These are phyloP conservation scores for Heteractis magnifica DNA, from an alignment of 92 coral and sea anemone genomes.

Conservation along the genomic window DNA sequence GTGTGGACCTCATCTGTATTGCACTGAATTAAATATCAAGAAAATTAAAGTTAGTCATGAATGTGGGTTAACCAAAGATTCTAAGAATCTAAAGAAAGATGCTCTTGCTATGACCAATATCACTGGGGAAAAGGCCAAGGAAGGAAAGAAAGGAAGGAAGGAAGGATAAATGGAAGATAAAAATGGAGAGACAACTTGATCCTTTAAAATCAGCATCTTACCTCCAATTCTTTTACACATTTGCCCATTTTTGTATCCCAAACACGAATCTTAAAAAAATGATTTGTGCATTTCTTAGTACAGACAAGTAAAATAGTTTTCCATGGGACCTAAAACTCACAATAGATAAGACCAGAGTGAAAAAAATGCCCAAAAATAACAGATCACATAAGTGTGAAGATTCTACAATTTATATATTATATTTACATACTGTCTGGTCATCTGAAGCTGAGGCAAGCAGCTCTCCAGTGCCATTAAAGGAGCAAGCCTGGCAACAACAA, in stretches of 20 bases:
- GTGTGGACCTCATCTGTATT: slow-evolving; percentile 95
- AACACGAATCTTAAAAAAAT: slow-evolving; percentile 72
- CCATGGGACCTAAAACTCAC: no score
- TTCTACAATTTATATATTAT: background rate
- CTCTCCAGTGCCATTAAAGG: slow-evolving; percentile 85
- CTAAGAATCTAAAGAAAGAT: no score
- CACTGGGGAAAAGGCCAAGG: no score
- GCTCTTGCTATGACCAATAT: no score
- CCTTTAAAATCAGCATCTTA: background rate
- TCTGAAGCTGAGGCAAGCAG: slow-evolving; percentile 94
- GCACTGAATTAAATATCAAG: slow-evolving; percentile 55
- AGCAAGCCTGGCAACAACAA: slow-evolving; percentile 66
- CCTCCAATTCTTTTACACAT: slow-evolving; percentile 92
- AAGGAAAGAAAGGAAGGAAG: no score
- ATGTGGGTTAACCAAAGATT: no score
- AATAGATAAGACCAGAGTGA: no score
- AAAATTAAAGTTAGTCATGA: background rate
- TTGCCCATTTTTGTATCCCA: slow-evolving; percentile 81
- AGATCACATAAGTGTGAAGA: no score
- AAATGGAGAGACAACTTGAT: background rate
- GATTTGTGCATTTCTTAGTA: background rate
- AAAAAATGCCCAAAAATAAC: no score
- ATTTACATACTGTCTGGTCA: slow-evolving; percentile 81
- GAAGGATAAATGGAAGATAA: background rate
- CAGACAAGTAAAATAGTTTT: background rate